phyloP scores from a whole-genome alignment of 1,140 invertebrate species.

The Chelonus insularis region DNA sequence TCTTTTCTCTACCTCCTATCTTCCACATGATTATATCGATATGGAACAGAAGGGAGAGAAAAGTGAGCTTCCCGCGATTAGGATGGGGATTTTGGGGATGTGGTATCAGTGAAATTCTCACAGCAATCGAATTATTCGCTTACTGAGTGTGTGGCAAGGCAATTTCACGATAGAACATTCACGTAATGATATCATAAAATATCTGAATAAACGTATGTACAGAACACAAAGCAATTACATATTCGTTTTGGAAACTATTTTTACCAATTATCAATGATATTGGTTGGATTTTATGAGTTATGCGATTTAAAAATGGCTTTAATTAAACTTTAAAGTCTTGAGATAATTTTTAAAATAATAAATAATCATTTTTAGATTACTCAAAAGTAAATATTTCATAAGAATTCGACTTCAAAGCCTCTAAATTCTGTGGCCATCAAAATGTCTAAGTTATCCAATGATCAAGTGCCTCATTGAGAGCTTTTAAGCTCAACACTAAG shows the following conservation, averaged over 20 bases:
- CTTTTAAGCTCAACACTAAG: slow-evolving; percentile 53
- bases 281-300: no score
- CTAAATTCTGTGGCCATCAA: neutral
- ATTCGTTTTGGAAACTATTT: no score
- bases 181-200: neutral
- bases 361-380: no score
- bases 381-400: neutral
- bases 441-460: neutral
- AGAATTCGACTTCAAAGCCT: neutral
- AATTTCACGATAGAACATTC: neutral
- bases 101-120: no score
- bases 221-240: no score
- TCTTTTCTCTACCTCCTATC: neutral
- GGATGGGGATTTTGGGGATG: neutral
- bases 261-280: no score
- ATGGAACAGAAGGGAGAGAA: neutral
- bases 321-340: no score
- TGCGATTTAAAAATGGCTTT: no score
- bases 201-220: neutral
- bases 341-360: no score
- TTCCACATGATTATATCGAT: neutral
- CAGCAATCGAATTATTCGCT: slow-evolving; percentile 4
- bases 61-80: neutral
- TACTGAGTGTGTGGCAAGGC: neutral
- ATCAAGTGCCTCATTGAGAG: slow-evolving; percentile 44